phyloP scores from a whole-genome alignment of 2,888 invertebrate genomes.

The Panzeria rudis region DNA sequence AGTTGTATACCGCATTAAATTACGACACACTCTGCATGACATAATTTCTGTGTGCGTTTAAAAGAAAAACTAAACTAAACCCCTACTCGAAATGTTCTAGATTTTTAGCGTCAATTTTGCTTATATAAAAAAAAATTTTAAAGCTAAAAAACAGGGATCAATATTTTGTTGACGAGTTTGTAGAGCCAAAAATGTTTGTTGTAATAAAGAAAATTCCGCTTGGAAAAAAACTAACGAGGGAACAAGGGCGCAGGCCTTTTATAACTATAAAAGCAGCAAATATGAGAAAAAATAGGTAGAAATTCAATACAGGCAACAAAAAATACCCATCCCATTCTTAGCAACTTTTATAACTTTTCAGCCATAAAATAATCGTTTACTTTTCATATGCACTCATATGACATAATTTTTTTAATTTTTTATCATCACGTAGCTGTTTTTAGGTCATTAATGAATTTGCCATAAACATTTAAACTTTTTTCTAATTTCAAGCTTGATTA shows the following conservation, averaged over 20 bases:
- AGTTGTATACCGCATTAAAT: constrained; percentile 21
- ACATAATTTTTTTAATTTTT: constrained; percentile 55
- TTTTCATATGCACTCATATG: constrained; percentile 47
- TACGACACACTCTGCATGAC: constrained; percentile 57
- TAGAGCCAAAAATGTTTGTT: constrained; percentile 35
- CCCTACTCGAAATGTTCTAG: constrained; percentile 47
- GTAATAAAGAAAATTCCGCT: neutral
- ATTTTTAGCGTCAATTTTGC: constrained; percentile 53
- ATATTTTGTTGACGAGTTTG: constrained; percentile 53
- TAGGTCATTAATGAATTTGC: constrained; percentile 65
- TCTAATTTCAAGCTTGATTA: constrained; percentile 69
- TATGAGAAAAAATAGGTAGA: constrained; percentile 14
- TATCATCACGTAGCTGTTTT: constrained; percentile 43
- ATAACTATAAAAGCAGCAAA: constrained; percentile 17
- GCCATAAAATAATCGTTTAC: constrained; percentile 52
- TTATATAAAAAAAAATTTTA: neutral
- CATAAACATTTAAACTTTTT: constrained; percentile 20
- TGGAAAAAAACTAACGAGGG: neutral
- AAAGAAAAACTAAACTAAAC: constrained; percentile 5
- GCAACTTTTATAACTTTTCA: constrained; percentile 50
- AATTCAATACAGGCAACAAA: neutral
- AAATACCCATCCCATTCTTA: constrained; percentile 50
- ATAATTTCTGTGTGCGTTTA: constrained; percentile 58
- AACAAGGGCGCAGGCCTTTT: constrained; percentile 13
- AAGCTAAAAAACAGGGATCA: constrained; percentile 38